Conservation (phyloP, 1,140 invertebrate genomes). For the Drosophila ercepeae region DNA sequence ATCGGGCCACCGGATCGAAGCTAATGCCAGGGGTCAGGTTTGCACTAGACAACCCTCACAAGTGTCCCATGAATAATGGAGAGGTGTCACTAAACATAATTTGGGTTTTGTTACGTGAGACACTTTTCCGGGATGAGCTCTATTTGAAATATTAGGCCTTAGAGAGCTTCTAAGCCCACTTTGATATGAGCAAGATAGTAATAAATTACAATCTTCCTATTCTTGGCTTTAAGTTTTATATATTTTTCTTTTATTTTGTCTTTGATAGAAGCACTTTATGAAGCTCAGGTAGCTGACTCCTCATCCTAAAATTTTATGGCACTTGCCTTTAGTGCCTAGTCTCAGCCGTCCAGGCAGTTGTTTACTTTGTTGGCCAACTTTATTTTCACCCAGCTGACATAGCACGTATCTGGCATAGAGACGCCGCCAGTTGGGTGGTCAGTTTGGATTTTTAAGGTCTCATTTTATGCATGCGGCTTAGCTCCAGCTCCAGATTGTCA, state of each 20-base stretch:
- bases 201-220: slow-evolving; percentile 22
- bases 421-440: slow-evolving; percentile 61
- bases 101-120: slow-evolving; percentile 8
- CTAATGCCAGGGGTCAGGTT: slow-evolving; percentile 49
- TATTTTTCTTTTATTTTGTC: too few relatives aligned
- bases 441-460: slow-evolving; percentile 58
- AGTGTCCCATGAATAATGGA: slow-evolving; percentile 58
- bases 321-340: slow-evolving; percentile 47
- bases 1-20: slow-evolving; percentile 32
- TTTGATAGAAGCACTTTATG: slow-evolving; percentile 22
- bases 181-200: slow-evolving; percentile 20
- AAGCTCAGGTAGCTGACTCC: slow-evolving; percentile 3
- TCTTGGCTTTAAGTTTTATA: neutral
- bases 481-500: slow-evolving; percentile 40
- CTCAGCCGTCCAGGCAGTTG: slow-evolving; percentile 18
- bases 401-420: slow-evolving; percentile 53
- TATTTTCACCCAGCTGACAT: slow-evolving; percentile 59
- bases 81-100: slow-evolving; percentile 33
- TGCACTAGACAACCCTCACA: slow-evolving; percentile 48
- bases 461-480: slow-evolving; percentile 61
- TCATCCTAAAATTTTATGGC: slow-evolving; percentile 48
- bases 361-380: slow-evolving; percentile 64
- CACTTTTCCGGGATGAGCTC: neutral
- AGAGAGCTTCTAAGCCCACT: slow-evolving; percentile 10
- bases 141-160: neutral